Conservation (phyloP, 2,113 vertebrate genomes). For the Protobothrops flavoviridis region DNA sequence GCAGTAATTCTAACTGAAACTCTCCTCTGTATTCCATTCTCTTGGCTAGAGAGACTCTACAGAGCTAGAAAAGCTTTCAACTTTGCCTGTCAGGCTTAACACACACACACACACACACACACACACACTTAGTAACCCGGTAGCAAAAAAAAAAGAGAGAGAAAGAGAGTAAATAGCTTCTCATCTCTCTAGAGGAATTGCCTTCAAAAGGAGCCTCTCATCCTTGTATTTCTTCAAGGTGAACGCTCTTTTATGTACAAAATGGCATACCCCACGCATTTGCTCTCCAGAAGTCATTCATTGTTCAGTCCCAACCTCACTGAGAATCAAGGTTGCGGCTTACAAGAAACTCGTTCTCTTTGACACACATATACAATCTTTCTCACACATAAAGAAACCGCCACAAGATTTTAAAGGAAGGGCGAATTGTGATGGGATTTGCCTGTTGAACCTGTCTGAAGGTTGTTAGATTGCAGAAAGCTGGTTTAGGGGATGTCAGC, state of each 20-base stretch:
- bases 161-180: not conserved
- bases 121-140: not conserved
- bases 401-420: not conserved
- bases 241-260: slow-evolving; percentile 31
- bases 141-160: not conserved
- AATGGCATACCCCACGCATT: not conserved
- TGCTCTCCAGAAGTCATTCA: not conserved
- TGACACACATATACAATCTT: not conserved
- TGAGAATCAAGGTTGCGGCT: not conserved
- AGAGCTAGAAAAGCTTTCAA: slow-evolving; percentile 13
- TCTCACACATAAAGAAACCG: not conserved
- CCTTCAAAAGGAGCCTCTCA: slow-evolving; percentile 21
- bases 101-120: not conserved
- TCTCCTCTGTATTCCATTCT: slow-evolving; percentile 6
- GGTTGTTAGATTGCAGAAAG: not conserved
- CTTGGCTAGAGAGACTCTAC: not conserved
- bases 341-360: not conserved
- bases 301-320: not conserved
- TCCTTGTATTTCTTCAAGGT: slow-evolving; percentile 20
- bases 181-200: slow-evolving; percentile 14
- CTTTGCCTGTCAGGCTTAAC: slow-evolving; percentile 14
- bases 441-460: not conserved
- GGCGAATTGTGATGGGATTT: not conserved
- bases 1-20: slow-evolving; percentile 5
- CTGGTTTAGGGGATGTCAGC: not conserved